Evolutionary conservation across 1,140 invertebrate species (phyloP).

Genomic region (Drosophila quadrilineata): DNA sequence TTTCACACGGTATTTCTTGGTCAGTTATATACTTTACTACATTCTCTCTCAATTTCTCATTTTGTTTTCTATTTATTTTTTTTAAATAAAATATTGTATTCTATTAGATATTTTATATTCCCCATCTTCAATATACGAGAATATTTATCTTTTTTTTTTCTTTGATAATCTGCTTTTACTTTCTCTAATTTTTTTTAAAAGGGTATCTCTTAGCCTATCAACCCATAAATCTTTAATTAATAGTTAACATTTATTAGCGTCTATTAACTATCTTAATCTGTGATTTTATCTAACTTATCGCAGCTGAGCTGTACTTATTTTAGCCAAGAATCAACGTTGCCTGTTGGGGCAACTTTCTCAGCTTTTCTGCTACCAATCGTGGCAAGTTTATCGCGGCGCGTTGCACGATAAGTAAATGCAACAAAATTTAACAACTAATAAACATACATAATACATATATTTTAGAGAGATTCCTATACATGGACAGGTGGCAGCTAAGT

Average conservation of each 20-base stretch:
- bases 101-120: too few species aligned
- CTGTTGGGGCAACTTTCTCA: slow-evolving; percentile 15
- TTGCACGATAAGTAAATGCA: slow-evolving; percentile 29
- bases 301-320: slow-evolving; percentile 10
- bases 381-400: slow-evolving; percentile 7
- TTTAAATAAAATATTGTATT: too few species aligned
- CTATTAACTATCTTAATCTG: neutral
- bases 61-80: too few species aligned
- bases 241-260: neutral
- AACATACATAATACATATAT: slow-evolving; percentile 16
- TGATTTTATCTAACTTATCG: slow-evolving; percentile 14
- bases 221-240: too few species aligned
- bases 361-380: slow-evolving; percentile 4
- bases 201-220: too few species aligned
- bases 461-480: neutral
- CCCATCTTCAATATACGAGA: too few species aligned
- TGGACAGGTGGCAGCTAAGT: slow-evolving; percentile 3
- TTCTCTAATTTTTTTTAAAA: too few species aligned
- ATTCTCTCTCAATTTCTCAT: too few species aligned
- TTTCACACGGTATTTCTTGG: too few species aligned
- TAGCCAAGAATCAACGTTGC: neutral
- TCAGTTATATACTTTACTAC: too few species aligned
- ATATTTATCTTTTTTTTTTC: too few species aligned
- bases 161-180: too few species aligned
- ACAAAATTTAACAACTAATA: slow-evolving; percentile 38